These are phyloP conservation scores for Zygothrica quintamaculata DNA, from an alignment of 2,888 invertebrate species.

Conservation along the genomic window DNA sequence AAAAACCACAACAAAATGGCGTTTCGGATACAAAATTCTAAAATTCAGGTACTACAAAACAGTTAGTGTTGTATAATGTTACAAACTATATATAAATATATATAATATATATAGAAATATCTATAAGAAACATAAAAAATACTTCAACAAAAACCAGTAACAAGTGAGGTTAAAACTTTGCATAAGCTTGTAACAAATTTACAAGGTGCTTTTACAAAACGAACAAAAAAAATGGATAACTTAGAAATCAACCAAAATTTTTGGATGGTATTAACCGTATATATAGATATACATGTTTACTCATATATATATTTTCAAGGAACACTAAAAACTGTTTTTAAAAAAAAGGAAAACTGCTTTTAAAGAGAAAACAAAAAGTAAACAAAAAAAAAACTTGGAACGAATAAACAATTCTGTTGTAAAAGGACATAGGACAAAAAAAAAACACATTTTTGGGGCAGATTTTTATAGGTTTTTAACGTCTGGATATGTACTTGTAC, in stretches of 20 bases:
- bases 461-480: slow-evolving; percentile 70
- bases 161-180: slow-evolving; percentile 41
- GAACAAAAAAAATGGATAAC: slow-evolving; percentile 4
- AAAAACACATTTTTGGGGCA: neutral
- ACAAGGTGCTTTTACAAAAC: slow-evolving; percentile 77
- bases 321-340: slow-evolving; percentile 64
- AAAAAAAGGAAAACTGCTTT: slow-evolving; percentile 65
- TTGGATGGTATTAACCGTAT: slow-evolving; percentile 35
- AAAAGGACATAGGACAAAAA: slow-evolving; percentile 23
- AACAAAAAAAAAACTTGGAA: slow-evolving; percentile 29
- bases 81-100: slow-evolving; percentile 61
- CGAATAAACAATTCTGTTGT: slow-evolving; percentile 61
- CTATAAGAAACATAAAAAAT: slow-evolving; percentile 50
- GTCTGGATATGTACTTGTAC: slow-evolving; percentile 54
- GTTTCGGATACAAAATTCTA: slow-evolving; percentile 85
- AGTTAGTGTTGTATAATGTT: slow-evolving; percentile 78
- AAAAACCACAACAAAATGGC: slow-evolving; percentile 64
- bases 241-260: slow-evolving; percentile 43
- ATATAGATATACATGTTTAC: slow-evolving; percentile 19
- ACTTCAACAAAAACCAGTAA: slow-evolving; percentile 23
- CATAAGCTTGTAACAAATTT: slow-evolving; percentile 61
- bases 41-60: slow-evolving; percentile 83
- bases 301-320: slow-evolving; percentile 62
- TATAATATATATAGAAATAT: slow-evolving; percentile 55
- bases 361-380: slow-evolving; percentile 18